Evolutionary conservation across 30 jellyfish, hydroid and myxozoan species (phyloP), one percentile per base, ranked within the genome.

Genomic region (Cassiopea andromeda): DNA sequence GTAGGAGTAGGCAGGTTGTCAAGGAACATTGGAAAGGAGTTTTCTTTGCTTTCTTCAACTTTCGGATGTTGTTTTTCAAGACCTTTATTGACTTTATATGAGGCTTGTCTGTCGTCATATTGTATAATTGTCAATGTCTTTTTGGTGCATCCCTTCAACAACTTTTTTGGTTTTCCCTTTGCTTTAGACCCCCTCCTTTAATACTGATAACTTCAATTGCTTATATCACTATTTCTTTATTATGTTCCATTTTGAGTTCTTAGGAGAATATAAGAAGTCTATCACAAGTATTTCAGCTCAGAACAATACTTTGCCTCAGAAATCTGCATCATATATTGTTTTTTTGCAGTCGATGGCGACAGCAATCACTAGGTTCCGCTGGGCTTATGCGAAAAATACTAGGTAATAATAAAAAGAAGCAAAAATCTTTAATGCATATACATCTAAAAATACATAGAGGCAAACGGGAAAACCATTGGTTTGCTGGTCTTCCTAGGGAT

Each of bases 91-190:
- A 64, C 73, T 64, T 64, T 64, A 0, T 64, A 64, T 64, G 73
- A 64, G 73, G 73, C 73, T 17, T 64, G 43, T 64, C 73, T 27
- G 43, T 64, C 43, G 27, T 17, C 73, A 27, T 0, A 64, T 4
- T 64, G 73, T 64, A 64, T 64, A 64, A 64, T 14, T 64, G 73
- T 64, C 73, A 64, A 64, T 64, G 73, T 64, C 43, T 64, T 64
- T 64, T 13, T 27, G 8, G 73, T 64, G 73, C 73, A 64, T 64
- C 73, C 73, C 43, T 64, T 64, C 43, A 16, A 64, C 73, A 64
- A 64, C 43, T 9, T 64, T 64, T 64, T 64, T 64, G 19, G 73
- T 64, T 64, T 64, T 27, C 73, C 15, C 73, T 64, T 64, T 64
- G 73, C 73, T 64, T 64, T 5, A 2, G 73, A 16, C 73, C 1